These are phyloP conservation scores for Idaea biselata DNA, from an alignment of 2,888 invertebrate species.

Conservation along the genomic window DNA sequence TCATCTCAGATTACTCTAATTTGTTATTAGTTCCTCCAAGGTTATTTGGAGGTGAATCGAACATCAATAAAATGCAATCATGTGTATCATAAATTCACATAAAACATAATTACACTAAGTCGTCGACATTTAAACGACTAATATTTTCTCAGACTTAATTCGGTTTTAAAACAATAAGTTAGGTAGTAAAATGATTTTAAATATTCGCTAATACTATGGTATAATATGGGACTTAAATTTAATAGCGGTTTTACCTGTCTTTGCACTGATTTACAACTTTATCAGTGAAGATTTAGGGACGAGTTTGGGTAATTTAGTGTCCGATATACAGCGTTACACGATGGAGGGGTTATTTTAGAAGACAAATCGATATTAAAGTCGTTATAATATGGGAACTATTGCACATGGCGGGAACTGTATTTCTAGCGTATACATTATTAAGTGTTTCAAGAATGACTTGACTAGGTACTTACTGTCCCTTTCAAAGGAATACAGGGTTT, in stretches of 20 bases:
- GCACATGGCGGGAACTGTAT: neutral
- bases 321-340: constrained; percentile 14
- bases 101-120: constrained; percentile 42
- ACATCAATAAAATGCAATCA: constrained; percentile 26
- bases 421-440: neutral
- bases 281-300: constrained; percentile 39
- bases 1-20: neutral
- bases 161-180: constrained; percentile 37
- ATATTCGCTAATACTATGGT: constrained; percentile 27
- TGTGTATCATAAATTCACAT: constrained; percentile 35
- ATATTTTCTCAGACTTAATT: constrained; percentile 25
- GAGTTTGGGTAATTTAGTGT: constrained; percentile 33
- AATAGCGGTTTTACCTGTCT: constrained; percentile 35
- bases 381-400: neutral
- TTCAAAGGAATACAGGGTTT: too few species aligned
- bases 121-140: constrained; percentile 41
- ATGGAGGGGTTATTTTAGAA: neutral
- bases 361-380: neutral
- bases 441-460: too few species aligned
- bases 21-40: neutral
- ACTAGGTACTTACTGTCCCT: too few species aligned
- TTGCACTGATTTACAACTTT: constrained; percentile 40
- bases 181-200: constrained; percentile 27
- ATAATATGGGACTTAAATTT: constrained; percentile 40
- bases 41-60: neutral